Evolutionary conservation across 2,113 vertebrate species (phyloP), one percentile per base, ranked within the genome.

Genomic region (Myiopsitta monachus): DNA sequence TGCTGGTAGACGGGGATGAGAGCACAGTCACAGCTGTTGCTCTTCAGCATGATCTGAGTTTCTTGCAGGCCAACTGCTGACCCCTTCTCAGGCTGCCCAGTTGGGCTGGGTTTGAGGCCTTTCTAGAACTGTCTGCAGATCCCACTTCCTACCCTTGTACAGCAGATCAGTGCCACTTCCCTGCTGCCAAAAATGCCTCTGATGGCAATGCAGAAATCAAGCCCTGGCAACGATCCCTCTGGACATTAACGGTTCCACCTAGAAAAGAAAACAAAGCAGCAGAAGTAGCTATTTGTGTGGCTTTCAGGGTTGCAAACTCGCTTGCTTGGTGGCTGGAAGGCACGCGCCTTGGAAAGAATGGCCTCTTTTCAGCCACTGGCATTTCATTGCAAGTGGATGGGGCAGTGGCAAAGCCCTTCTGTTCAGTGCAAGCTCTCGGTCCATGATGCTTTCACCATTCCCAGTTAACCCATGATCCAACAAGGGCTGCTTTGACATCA

Each of bases 401-500:
- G 78, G 70, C 5, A 1, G 26, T 8, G 61, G 89, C 72, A 87
- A 55, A 80, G 61, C 63, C 70, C 49, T 78, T 84, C 80, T 76
- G 62, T 84, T 84, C 19, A 6, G 57, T 5, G 44, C 33, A 19
- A 64, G 43, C 30, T 43, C 64, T 16, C 1, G 0, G 27, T 69
- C 69, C 77, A 30, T 7, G 87, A 14, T 3, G 8, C 47, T 41
- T 68, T 68, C 80, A 55, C 64, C 76, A 4, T 80, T 73, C 73
- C 57, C 57, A 55, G 68, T 18, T 18, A 88, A 76, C 64, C 52
- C 59, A 38, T 31, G 52, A 76, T 70, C 44, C 66, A 81, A 76
- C 79, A 91, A 92, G 80, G 78, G 57, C 49, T 92, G 59, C 83
- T 94, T 94, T 96, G 76, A 95, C 74, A 73, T 73, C 83, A 10